Conservation (phyloP, 2,797 vertebrate genomes). For the Enteromius mattozi region DNA sequence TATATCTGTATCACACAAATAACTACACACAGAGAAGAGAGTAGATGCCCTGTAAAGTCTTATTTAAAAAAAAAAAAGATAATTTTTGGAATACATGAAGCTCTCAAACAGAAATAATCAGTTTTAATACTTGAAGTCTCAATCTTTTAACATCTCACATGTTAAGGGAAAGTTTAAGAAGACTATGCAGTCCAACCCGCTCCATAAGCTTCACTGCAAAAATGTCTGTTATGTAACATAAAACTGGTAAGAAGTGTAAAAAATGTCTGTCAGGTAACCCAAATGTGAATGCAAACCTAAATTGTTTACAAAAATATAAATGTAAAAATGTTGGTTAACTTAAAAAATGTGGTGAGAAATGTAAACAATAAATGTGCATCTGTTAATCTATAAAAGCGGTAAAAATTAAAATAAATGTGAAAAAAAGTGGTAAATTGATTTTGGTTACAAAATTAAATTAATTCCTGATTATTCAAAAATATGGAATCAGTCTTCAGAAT, state of each 20-base stretch:
- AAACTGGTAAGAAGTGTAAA: slow-evolving; percentile 1
- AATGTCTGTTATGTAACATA: background rate
- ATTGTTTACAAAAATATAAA: background rate
- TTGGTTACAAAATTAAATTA: background rate
- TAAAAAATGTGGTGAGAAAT: background rate
- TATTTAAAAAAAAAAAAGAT: background rate
- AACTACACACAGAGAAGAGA: background rate
- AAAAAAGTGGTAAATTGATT: background rate
- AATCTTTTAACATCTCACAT: background rate
- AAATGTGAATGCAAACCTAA: background rate
- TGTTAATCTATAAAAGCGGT: background rate
- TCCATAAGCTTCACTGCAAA: background rate
- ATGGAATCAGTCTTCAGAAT: background rate
- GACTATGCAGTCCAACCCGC: background rate
- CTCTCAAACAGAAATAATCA: background rate
- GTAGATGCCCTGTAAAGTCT: background rate
- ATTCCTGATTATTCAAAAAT: background rate
- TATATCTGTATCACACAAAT: background rate
- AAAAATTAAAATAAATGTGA: background rate
- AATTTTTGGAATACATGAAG: background rate
- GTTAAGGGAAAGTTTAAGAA: background rate
- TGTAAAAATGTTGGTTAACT: background rate
- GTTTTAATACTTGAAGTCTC: background rate
- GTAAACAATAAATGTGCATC: background rate
- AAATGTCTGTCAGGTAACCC: background rate